Conservation (phyloP, 30 jellyfish, hydroid and myxozoan genomes). For the Catostylus mosaicus region DNA sequence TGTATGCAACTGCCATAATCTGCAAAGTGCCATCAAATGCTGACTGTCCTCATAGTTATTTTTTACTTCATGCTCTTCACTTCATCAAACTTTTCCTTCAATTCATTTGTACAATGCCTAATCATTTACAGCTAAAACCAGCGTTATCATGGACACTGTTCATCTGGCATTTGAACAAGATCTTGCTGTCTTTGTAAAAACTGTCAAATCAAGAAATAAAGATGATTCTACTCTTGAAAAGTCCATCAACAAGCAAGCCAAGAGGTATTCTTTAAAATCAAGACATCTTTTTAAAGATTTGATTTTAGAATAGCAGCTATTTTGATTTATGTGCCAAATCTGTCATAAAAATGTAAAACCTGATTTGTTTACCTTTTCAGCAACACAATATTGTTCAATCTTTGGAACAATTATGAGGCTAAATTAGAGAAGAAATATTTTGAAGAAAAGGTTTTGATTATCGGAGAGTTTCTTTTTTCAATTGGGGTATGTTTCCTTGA, state of each 20-base stretch:
- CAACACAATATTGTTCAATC: constrained; percentile 32
- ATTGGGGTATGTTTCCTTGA: constrained; percentile 32
- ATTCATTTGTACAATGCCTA: no score
- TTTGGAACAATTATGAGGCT: constrained; percentile 66
- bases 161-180: constrained; percentile 70
- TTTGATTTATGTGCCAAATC: not conserved
- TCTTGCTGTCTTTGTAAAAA: constrained; percentile 55
- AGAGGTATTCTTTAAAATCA: constrained; percentile 15
- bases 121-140: no score
- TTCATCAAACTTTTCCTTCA: no score
- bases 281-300: no score
- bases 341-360: no score
- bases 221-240: constrained; percentile 20
- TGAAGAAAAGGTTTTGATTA: constrained; percentile 50
- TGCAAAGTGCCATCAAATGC: no score
- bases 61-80: no score
- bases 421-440: constrained; percentile 42
- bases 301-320: not conserved
- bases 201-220: constrained; percentile 17
- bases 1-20: no score
- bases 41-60: no score
- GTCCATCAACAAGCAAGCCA: constrained; percentile 16
- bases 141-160: constrained; percentile 38
- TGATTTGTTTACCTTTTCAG: constrained; percentile 32
- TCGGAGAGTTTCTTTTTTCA: constrained; percentile 67